phyloP scores from a whole-genome alignment of 1,140 invertebrate genomes.

The Atta cephalotes region DNA sequence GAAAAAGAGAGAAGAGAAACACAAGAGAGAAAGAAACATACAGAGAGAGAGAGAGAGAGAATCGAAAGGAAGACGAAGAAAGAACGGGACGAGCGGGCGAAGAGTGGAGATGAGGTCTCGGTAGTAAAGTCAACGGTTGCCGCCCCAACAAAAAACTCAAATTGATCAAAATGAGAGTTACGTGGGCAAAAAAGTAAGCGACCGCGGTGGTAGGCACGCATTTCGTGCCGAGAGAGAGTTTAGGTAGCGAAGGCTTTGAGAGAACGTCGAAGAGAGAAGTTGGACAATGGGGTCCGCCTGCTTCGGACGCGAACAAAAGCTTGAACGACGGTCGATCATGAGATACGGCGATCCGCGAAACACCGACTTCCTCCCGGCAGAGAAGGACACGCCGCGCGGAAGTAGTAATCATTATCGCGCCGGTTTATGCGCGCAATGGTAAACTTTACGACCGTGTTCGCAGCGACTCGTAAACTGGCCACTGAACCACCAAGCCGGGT shows the following conservation, averaged over 20 bases:
- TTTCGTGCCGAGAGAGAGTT: slow-evolving; percentile 74
- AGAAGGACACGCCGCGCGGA: slow-evolving; percentile 47
- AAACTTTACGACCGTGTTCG: slow-evolving; percentile 42
- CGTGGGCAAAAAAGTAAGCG: slow-evolving; percentile 80
- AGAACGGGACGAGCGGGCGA: slow-evolving; percentile 52
- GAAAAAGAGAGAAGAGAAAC: slow-evolving; percentile 14
- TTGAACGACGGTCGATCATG: slow-evolving; percentile 49
- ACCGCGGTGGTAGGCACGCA: slow-evolving; percentile 75
- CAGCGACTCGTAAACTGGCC: slow-evolving; percentile 48
- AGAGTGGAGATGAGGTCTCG: slow-evolving; percentile 74
- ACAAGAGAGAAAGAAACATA: not conserved
- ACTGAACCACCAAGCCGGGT: slow-evolving; percentile 21
- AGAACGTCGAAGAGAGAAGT: slow-evolving; percentile 20
- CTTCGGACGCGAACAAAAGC: slow-evolving; percentile 44
- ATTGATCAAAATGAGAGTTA: slow-evolving; percentile 83
- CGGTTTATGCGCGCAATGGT: slow-evolving; percentile 52
- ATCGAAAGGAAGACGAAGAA: slow-evolving; percentile 31
- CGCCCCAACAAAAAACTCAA: slow-evolving; percentile 80
- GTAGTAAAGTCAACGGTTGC: slow-evolving; percentile 81
- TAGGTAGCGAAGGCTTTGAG: slow-evolving; percentile 64
- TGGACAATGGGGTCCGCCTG: slow-evolving; percentile 37
- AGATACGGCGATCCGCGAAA: slow-evolving; percentile 58
- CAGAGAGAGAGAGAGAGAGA: slow-evolving; percentile 10
- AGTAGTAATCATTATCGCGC: slow-evolving; percentile 59
- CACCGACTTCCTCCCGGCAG: slow-evolving; percentile 43